A percentile compares a stretch with the other conserved stretches of the same genome.
Evolutionary conservation across 2,113 vertebrate species (phyloP).

Genomic region (Albula goreensis): DNA sequence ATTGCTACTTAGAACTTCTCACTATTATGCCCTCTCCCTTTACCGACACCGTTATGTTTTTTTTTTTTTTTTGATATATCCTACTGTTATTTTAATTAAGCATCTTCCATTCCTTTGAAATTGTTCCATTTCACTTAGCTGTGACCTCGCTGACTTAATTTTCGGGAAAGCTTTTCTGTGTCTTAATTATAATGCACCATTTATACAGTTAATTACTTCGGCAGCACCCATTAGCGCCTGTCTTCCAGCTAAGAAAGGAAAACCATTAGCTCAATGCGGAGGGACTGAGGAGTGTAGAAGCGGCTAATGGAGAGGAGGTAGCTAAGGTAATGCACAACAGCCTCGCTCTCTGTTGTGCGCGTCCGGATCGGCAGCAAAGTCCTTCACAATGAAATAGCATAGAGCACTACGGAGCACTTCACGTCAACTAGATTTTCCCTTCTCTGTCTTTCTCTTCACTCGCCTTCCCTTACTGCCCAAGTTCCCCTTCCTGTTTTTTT

Average conservation of each 20-base stretch:
- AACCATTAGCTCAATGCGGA: slow-evolving; percentile 47
- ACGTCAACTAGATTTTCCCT: neutral
- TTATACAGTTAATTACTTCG: slow-evolving; percentile 71
- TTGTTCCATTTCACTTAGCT: slow-evolving; percentile 56
- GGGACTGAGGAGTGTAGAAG: slow-evolving; percentile 36
- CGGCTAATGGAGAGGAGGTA: slow-evolving; percentile 6
- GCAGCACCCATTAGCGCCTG: slow-evolving; percentile 57
- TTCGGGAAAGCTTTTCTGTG: slow-evolving; percentile 57
- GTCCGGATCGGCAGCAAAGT: neutral
- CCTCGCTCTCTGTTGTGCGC: neutral
- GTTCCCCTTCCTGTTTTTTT: neutral
- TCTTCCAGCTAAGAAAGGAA: slow-evolving; percentile 57
- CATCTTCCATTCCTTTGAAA: slow-evolving; percentile 41
- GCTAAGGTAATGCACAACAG: neutral
- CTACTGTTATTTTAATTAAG: slow-evolving; percentile 26
- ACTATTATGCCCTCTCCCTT: neutral
- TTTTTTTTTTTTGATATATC: neutral
- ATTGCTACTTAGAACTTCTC: neutral
- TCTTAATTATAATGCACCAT: slow-evolving; percentile 71
- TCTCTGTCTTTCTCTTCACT: neutral
- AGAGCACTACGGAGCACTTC: neutral
- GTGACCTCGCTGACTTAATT: slow-evolving; percentile 65
- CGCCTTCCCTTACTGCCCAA: neutral
- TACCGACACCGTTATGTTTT: neutral
- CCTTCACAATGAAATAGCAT: neutral